Base-by-base conservation (phyloP, 2,797 vertebrate species). In the Rhinichthys osculus region DNA sequence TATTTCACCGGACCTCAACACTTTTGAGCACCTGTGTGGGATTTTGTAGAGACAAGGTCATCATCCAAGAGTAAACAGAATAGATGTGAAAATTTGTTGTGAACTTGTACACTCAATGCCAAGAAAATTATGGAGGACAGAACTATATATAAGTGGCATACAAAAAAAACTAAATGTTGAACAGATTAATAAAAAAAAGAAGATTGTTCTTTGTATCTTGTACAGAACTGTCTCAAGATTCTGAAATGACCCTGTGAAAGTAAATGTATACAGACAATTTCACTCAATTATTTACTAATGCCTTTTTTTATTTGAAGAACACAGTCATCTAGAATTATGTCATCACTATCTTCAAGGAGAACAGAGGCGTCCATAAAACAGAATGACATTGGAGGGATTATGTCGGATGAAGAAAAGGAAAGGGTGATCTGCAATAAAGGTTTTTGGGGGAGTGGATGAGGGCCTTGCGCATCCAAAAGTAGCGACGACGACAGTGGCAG, bases 331-430 rank as follows among this genome's bases (percentile, higher is more conserved):
- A 10, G 44, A 35, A 19, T 10, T 0, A 6, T 73, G 1, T 2
- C 4, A 50, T 23, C 23, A 71, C 10, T 14, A 16, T 72, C 6
- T 72, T 30, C 40, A 84, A 17, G 62, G 67, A 76, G 77, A 86
- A 47, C 57, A 57, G 73, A 82, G 35, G 47, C 85, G 94, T 27
- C 97, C 97, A 0, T 93, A 96, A 84, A 99, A 99, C 80, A 99
- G 91, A 80, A 98, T 88, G 88, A 88, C 96, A 6, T 17, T 86
- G 69, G 94, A 94, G 85, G 89, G 85, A 66, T 93, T 96, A 66
- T 98, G 96, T n/a, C 92, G 89, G 90, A 99, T 97, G 90, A 98
- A 96, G 93, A 98, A 98, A 27, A 99, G 93, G 94, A 99, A 99
- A 1, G 97, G 97, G 87, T 96, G 97, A 88, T 99, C 94, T 1